Evolutionary conservation across 2,888 invertebrate species (phyloP).

Genomic region (Pandemis corylana): DNA sequence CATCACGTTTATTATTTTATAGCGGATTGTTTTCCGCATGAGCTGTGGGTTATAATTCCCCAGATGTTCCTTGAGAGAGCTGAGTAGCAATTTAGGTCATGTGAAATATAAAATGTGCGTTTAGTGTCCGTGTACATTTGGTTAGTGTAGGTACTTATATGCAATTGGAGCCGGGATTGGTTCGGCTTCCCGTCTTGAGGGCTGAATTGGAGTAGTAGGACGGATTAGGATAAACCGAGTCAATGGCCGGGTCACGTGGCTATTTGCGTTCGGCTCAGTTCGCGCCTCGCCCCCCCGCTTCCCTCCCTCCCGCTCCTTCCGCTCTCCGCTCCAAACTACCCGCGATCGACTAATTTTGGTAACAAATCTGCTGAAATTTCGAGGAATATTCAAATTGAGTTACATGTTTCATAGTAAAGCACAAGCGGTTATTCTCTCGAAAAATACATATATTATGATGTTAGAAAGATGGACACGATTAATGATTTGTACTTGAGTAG

Average conservation of each 20-base stretch:
- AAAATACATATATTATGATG: neutral
- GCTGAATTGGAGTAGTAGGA: constrained; percentile 82
- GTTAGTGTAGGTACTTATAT: constrained; percentile 15
- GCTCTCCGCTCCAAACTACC: constrained; percentile 72
- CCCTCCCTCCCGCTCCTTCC: constrained; percentile 52
- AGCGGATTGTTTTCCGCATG: constrained; percentile 34
- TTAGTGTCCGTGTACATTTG: constrained; percentile 16
- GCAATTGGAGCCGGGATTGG: constrained; percentile 52
- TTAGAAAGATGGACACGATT: constrained; percentile 24
- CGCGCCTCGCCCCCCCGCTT: constrained; percentile 58
- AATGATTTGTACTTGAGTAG: constrained; percentile 15
- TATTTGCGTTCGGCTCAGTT: constrained; percentile 76
- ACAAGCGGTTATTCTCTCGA: constrained; percentile 4
- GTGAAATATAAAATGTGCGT: constrained; percentile 50
- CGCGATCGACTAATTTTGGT: constrained; percentile 74
- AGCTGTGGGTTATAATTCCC: constrained; percentile 24
- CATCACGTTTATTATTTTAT: constrained; percentile 30
- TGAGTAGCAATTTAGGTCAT: constrained; percentile 60
- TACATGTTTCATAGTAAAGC: neutral
- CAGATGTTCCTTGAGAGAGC: constrained; percentile 22
- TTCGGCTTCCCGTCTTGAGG: constrained; percentile 57
- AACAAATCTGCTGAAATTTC: constrained; percentile 66
- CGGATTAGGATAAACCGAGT: constrained; percentile 84
- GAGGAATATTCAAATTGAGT: constrained; percentile 33
- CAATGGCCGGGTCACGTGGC: constrained; percentile 84